Percentiles rank a stretch among this genome's conserved stretches.
Evolutionary conservation across 2,888 invertebrate genomes (phyloP).

Genomic region (Lycocerus yunnanus): DNA sequence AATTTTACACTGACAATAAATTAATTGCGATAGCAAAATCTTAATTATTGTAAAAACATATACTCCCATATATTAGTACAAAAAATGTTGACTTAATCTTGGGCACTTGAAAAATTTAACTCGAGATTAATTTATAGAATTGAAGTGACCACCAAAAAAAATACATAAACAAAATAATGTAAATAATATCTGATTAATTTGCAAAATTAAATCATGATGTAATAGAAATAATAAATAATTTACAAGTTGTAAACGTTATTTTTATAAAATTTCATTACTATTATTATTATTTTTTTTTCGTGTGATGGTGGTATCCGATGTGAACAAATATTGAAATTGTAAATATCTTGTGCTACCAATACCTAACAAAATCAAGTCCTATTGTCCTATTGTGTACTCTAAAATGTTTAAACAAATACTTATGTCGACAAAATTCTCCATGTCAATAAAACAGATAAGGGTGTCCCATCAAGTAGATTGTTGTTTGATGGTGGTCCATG

Average conservation of each 20-base stretch:
- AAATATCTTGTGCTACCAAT: not conserved
- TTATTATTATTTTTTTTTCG: not conserved
- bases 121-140: not conserved
- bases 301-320: not conserved
- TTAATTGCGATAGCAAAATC: not conserved
- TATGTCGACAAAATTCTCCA: conserved; percentile 8
- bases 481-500: conserved; percentile 32
- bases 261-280: too few species aligned
- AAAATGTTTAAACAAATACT: conserved; percentile 10
- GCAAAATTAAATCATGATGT: not conserved
- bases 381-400: not conserved
- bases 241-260: not conserved
- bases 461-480: conserved; percentile 19
- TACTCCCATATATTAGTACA: too few species aligned
- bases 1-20: not conserved
- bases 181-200: not conserved
- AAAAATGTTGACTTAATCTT: not conserved
- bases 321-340: not conserved
- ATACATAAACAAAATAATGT: not conserved
- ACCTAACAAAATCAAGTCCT: not conserved
- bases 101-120: not conserved
- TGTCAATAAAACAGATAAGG: conserved; percentile 13
- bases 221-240: not conserved
- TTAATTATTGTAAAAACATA: not conserved
- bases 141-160: not conserved